Evolutionary conservation across 2,113 vertebrate species (phyloP).

Genomic region (Lepisosteus osseus): DNA sequence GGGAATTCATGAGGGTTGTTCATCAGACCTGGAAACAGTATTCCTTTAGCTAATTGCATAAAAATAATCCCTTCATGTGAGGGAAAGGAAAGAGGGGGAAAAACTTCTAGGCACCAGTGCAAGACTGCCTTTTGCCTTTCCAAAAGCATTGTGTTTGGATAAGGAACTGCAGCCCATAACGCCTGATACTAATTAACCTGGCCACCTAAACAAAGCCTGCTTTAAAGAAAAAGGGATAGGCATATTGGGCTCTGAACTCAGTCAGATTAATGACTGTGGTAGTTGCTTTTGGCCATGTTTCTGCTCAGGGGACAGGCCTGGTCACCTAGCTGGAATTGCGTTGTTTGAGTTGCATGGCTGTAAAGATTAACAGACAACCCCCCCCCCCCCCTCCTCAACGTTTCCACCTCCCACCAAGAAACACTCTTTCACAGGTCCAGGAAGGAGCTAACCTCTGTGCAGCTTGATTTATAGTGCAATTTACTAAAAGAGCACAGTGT

Average conservation of each 20-base stretch:
- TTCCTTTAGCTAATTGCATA: not conserved
- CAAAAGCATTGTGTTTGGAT: not conserved
- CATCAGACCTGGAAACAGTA: not conserved
- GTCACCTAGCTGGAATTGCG: not conserved
- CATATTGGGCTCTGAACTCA: not conserved
- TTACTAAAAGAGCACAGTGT: not conserved
- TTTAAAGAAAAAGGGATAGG: not conserved
- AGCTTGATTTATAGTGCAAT: conserved; percentile 4
- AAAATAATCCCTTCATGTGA: not conserved
- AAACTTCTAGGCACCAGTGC: not conserved
- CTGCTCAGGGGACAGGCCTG: not conserved
- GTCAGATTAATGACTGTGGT: not conserved
- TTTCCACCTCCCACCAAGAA: not conserved
- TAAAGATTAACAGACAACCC: not conserved
- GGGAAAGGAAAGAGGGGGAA: not conserved
- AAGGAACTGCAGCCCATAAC: not conserved
- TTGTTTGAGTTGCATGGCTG: not conserved
- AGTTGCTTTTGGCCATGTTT: not conserved
- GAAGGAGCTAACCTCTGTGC: not conserved
- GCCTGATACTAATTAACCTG: not conserved
- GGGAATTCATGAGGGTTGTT: not conserved
- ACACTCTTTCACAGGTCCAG: not conserved
- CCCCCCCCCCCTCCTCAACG: not conserved
- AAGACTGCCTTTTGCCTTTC: not conserved
- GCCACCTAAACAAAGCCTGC: no score